These are phyloP conservation scores for Meiosimyza platycephala DNA, from an alignment of 2,888 invertebrate species.

Conservation along the genomic window DNA sequence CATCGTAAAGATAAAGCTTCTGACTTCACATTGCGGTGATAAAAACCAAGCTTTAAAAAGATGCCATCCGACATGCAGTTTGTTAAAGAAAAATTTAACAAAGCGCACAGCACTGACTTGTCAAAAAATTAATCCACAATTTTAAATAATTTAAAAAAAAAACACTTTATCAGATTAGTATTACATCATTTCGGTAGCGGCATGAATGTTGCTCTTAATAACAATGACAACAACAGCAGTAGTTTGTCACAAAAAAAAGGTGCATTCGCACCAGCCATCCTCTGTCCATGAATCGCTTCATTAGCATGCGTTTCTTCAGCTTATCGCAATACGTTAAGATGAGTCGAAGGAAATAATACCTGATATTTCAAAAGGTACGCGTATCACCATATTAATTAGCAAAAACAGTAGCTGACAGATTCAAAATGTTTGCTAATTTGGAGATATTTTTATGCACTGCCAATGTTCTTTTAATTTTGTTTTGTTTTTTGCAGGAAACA, in stretches of 20 bases:
- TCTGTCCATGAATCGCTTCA: too few relatives aligned
- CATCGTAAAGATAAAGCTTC: too few relatives aligned
- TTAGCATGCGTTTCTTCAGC: too few relatives aligned
- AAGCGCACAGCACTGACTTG: too few relatives aligned
- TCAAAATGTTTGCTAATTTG: constrained; percentile 34
- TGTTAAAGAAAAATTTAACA: too few relatives aligned
- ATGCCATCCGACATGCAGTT: too few relatives aligned
- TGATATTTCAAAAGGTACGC: constrained; percentile 6
- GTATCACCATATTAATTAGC: constrained; percentile 48
- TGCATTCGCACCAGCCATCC: neutral
- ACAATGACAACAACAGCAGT: neutral
- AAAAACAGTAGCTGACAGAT: constrained; percentile 46
- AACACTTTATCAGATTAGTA: neutral
- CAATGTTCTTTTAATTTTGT: neutral
- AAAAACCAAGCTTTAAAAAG: too few relatives aligned
- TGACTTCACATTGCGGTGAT: too few relatives aligned
- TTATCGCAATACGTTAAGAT: neutral
- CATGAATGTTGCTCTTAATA: neutral
- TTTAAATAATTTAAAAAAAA: too few relatives aligned
- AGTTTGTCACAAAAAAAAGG: too few relatives aligned
- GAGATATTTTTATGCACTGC: constrained; percentile 19
- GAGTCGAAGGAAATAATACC: neutral
- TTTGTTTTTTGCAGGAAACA: too few relatives aligned
- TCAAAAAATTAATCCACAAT: too few relatives aligned
- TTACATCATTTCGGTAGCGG: constrained; percentile 16